Percentiles rank a stretch among this genome's conserved stretches.
Conservation (phyloP, 2,888 invertebrate species). For the Zhengitettix transpicula region DNA sequence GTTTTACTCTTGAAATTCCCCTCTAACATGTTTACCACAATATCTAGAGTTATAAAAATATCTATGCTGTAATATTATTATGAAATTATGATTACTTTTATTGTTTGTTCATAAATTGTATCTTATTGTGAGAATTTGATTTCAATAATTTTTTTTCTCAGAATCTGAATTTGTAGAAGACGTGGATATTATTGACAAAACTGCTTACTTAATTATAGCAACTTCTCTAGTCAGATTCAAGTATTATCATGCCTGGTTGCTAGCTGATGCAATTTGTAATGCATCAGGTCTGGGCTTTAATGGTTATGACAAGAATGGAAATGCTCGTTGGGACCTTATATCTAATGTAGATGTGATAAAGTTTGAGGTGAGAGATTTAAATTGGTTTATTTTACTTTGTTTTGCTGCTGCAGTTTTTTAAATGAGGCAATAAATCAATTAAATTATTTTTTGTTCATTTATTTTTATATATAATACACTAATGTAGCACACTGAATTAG, state of each 20-base stretch:
- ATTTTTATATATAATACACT: too few relatives aligned
- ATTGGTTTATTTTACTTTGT: too few relatives aligned
- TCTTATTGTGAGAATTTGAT: neutral
- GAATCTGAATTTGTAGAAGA: constrained; percentile 46
- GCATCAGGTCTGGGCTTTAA: constrained; percentile 80
- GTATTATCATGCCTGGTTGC: constrained; percentile 94
- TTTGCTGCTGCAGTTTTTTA: too few relatives aligned
- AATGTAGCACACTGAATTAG: neutral
- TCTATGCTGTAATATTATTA: neutral
- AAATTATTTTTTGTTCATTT: too few relatives aligned
- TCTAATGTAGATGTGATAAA: constrained; percentile 78
- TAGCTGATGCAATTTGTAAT: constrained; percentile 90
- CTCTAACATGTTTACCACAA: too few relatives aligned
- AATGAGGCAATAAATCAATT: too few relatives aligned
- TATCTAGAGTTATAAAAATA: neutral
- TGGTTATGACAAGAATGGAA: constrained; percentile 61
- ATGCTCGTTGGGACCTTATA: constrained; percentile 76
- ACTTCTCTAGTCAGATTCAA: constrained; percentile 73
- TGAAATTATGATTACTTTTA: neutral
- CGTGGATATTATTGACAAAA: constrained; percentile 40
- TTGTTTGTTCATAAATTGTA: neutral
- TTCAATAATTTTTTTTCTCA: constrained; percentile 19
- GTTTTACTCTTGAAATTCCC: too few relatives aligned
- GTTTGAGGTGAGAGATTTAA: constrained; percentile 54
- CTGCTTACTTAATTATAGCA: constrained; percentile 57